Evolutionary conservation across 1,140 invertebrate genomes (phyloP), one percentile per base, ranked within the genome.

Genomic region (Pomacea maculata): DNA sequence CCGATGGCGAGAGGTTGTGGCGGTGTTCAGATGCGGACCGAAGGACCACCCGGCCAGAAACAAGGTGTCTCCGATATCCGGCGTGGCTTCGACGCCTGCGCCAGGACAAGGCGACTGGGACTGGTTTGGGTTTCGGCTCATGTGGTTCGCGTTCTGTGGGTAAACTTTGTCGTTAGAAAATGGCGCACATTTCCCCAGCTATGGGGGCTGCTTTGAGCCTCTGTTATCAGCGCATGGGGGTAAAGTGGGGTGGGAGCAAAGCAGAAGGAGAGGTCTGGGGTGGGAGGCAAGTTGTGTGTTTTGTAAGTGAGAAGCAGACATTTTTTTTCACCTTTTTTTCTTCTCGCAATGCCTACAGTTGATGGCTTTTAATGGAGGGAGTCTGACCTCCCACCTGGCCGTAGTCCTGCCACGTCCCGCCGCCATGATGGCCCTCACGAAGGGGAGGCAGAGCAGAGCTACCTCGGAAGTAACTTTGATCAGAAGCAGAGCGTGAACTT

Each of bases 91-190:
- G 54, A 55, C 52, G 73, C 73, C 54, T 75, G 73, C 73, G 45
- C 55, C 8, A 29, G 55, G 54, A 55, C 54, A 75, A 75, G 55
- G 73, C 73, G 10, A 54, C 14, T 14, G 19, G 29, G 73, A 75
- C 73, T 75, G 73, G 45, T 19, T 75, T 57, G 73, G 54, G 73
- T 55, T 57, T 57, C 57, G 7, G 17, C 73, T 75, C 73, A 75
- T 14, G 21, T 75, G 73, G 17, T 75, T 57, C 73, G 54, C 73
- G 73, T 75, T 75, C 52, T 57, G 6, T 52, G 73, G 73, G 52
- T 75, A 75, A 75, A 75, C 73, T 57, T 75, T 54, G 52, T 75
- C 73, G 73, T 54, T 75, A 75, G 73, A 75, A 75, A 75, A 75
- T 75, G 73, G 73, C 73, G 73, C 73, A 34, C 72, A 75, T 75